Conservation (phyloP, 64 coral and sea anemone genomes). For the Actinia tenebrosa region DNA sequence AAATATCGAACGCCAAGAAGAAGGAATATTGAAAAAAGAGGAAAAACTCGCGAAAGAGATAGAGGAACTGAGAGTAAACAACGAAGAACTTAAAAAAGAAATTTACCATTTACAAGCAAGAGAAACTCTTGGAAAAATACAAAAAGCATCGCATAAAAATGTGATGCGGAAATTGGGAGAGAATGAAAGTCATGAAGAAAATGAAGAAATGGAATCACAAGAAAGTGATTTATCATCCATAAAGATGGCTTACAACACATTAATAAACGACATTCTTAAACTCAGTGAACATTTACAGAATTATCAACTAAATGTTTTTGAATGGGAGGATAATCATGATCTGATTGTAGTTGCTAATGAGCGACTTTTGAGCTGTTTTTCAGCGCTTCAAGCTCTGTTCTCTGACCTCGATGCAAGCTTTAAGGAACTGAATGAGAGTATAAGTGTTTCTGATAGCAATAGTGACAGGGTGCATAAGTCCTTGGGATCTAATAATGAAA, state of each 20-base stretch:
- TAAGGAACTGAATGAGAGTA: not conserved
- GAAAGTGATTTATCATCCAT: not conserved
- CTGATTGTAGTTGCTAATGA: not conserved
- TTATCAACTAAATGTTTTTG: conserved; percentile 1
- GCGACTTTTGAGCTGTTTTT: not conserved
- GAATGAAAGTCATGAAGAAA: not conserved
- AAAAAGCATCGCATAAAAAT: not conserved
- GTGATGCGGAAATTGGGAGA: not conserved
- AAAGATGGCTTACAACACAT: not conserved
- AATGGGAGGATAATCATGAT: not conserved
- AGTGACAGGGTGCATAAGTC: no score
- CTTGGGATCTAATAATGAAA: no score
- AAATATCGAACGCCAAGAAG: not conserved
- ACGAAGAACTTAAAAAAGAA: not conserved
- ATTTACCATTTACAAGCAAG: not conserved
- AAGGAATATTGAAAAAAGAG: not conserved
- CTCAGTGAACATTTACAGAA: not conserved
- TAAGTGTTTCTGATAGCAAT: no score
- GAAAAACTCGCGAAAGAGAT: not conserved
- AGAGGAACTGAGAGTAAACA: not conserved
- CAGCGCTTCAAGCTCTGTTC: not conserved
- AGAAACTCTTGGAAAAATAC: not conserved
- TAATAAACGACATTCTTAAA: not conserved
- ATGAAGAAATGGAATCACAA: not conserved
- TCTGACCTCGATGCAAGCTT: not conserved